A percentile compares a stretch with the other conserved stretches of the same genome.
Evolutionary conservation across 2,888 invertebrate species (phyloP).

Genomic region (Zeuzera pyrina): DNA sequence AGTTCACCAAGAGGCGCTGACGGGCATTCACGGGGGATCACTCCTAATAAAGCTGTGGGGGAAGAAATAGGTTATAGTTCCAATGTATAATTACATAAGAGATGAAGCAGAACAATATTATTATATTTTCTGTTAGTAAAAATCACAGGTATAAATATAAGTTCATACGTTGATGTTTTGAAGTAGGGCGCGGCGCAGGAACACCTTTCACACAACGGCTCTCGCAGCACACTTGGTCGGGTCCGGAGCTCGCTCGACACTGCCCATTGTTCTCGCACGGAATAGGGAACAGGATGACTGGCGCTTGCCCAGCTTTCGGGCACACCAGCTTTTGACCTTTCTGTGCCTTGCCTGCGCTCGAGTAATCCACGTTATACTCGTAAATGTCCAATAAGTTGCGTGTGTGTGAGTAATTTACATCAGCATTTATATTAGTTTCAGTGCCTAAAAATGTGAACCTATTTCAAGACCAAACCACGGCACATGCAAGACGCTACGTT

Average conservation of each 20-base stretch:
- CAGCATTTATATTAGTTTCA: conserved; percentile 31
- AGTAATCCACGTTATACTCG: conserved; percentile 21
- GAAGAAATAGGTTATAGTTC: too few relatives aligned
- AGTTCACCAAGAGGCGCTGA: conserved; percentile 78
- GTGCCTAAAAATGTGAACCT: conserved; percentile 1
- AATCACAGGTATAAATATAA: too few relatives aligned
- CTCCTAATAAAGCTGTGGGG: conserved; percentile 79
- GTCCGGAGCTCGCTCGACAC: conserved; percentile 52
- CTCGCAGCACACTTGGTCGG: conserved; percentile 63
- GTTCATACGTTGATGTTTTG: conserved; percentile 54
- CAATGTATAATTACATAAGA: too few relatives aligned
- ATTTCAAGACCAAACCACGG: too few relatives aligned
- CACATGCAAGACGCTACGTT: too few relatives aligned
- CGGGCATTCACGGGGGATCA: conserved; percentile 81
- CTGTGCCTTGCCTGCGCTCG: conserved; percentile 50
- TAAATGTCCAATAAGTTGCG: conserved; percentile 26
- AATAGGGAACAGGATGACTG: conserved; percentile 53
- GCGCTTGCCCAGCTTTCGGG: conserved; percentile 45
- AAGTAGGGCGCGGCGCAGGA: conserved; percentile 69
- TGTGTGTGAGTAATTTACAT: conserved; percentile 33
- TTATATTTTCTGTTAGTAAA: too few relatives aligned
- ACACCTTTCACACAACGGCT: conserved; percentile 75
- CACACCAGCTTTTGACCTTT: conserved; percentile 58
- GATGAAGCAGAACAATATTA: too few relatives aligned
- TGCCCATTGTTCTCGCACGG: conserved; percentile 61